phyloP scores from a whole-genome alignment of 2,113 vertebrate genomes.

The Panthera uncia region DNA sequence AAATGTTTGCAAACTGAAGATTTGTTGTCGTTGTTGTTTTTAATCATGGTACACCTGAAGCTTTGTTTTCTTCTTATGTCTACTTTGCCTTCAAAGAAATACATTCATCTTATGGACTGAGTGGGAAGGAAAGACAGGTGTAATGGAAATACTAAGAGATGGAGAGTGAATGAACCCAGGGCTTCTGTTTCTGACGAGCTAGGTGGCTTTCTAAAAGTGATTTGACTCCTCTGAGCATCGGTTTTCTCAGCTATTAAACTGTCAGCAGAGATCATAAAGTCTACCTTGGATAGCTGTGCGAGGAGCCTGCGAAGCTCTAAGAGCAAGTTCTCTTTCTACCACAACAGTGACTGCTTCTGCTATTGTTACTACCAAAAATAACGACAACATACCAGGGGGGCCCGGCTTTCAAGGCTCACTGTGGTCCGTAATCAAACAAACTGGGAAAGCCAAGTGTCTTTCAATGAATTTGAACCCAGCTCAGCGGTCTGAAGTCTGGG shows the following conservation, averaged over 20 bases:
- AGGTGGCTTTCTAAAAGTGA: background rate
- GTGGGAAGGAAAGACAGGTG: background rate
- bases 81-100: background rate
- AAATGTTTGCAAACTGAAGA: background rate
- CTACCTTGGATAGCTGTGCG: background rate
- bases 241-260: background rate
- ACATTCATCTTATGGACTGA: background rate
- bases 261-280: background rate
- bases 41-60: too few relatives aligned
- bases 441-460: background rate
- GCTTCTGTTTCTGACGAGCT: background rate
- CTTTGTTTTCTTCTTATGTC: background rate
- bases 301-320: background rate
- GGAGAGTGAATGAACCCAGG: background rate
- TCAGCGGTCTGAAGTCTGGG: background rate
- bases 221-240: background rate
- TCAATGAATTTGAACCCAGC: background rate
- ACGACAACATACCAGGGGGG: fast-evolving
- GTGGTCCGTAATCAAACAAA: background rate
- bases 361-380: background rate
- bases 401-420: background rate
- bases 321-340: background rate
- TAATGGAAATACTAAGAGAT: background rate
- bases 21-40: background rate
- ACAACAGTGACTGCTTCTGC: fast-evolving